Base-by-base conservation (phyloP, 2,113 vertebrate species). In the Malurus elegans region DNA sequence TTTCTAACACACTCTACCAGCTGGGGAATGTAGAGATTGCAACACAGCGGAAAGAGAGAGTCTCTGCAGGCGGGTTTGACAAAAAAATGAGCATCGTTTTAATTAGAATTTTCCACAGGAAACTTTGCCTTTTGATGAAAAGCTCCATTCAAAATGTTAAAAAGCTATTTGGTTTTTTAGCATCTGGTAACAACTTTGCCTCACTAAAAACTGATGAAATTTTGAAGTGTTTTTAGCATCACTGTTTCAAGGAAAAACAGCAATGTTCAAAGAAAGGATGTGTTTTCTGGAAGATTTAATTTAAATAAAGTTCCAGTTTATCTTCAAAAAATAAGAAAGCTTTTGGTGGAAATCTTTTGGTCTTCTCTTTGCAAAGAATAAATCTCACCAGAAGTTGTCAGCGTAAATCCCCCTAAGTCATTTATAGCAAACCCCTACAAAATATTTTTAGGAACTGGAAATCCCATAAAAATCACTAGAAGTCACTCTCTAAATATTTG, bases 81-180 rank as follows among this genome's bases (percentile, higher is more conserved):
- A 48, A 31, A 82, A 74, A 56, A 75, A 64, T 9, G 8, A 56
- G 31, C 1, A 4, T 28, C 0, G 0, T 9, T 65, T 90, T 73
- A 69, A n/a, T 38, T 32, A 76, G 62, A 73, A 69, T 79, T 92
- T 96, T 88, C 72, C 71, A 32, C 26, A 36, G 45, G 47, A 95
- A 96, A 66, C 32, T 25, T 23, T 67, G 15, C 4, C 45, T 91
- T 86, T 88, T 92, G 50, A 40, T 54, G 1, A 66, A 88, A 88
- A 96, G 23, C 15, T 61, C 28, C 10, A 50, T 48, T 86, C 45
- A 83, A 72, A 86, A 76, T 29, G 3, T 47, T 76, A 29, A 53
- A 71, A 88, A 95, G 38, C 24, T 57, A 6, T 26, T 90, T 86
- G 8, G 0, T 48, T 69, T 93, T 85, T 79, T 32, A 86, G 71